Conservation (phyloP, 2,113 vertebrate species). For the Alectura lathami region DNA sequence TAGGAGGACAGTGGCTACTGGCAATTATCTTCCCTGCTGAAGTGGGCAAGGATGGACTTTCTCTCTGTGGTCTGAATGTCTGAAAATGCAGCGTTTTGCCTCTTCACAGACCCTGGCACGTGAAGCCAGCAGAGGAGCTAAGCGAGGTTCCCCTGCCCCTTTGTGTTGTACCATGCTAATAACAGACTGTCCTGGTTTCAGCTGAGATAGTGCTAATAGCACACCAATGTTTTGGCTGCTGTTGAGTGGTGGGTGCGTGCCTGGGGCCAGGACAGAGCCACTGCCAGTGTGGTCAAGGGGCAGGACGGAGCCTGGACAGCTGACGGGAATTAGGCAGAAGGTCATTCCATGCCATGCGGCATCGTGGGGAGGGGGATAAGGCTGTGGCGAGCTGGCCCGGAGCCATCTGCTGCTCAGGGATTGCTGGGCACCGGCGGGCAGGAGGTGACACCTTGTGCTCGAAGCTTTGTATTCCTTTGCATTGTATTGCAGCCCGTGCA, state of each 20-base stretch:
- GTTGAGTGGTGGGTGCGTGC: background rate
- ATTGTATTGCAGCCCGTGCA: too few relatives aligned
- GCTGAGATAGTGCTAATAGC: background rate
- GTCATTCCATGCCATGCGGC: background rate
- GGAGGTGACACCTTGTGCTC: too few relatives aligned
- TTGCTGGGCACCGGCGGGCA: too few relatives aligned
- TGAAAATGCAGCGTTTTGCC: background rate
- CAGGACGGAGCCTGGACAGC: background rate
- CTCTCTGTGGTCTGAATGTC: rapidly evolving
- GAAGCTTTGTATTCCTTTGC: too few relatives aligned
- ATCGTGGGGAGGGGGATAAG: background rate
- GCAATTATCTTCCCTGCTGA: background rate
- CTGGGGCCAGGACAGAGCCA: too few relatives aligned
- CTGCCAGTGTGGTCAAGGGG: background rate
- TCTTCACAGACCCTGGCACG: background rate
- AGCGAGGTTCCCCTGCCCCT: rapidly evolving
- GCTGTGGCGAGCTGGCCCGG: too few relatives aligned
- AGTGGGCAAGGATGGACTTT: background rate
- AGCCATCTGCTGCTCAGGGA: too few relatives aligned
- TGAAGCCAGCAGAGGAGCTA: background rate
- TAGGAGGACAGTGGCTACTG: background rate
- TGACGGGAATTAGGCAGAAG: background rate
- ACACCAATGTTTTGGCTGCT: background rate
- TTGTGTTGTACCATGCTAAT: rapidly evolving
- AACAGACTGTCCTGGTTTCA: background rate